Evolutionary conservation across 2,888 invertebrate genomes (phyloP), one percentile per base, ranked within the genome.

Genomic region (Meandrusa payeni): DNA sequence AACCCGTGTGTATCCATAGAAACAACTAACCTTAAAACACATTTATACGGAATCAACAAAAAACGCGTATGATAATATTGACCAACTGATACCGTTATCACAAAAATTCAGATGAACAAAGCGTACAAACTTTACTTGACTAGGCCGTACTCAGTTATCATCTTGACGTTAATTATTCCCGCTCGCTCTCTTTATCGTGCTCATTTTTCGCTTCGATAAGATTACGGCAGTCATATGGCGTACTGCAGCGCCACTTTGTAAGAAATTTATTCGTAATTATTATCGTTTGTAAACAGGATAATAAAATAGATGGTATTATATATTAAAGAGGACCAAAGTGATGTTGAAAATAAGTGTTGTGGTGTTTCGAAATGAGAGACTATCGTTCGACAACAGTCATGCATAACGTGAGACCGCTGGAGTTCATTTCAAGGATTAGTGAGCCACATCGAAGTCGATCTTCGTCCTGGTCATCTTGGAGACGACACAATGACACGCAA

Each of bases 141-240:
- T 68, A 62, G 57, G 59, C 55, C 66, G 64, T 67, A 51, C 64
- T 61, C 55, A 69, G 59, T 76, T 82, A 82, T 77, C 76, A 69
- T 55, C 52, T 55, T 54, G 61, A 55, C 65, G 77, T 67, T 85
- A 82, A 82, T 82, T 83, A 78, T 73, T 68, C 60, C 64, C 67
- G 75, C 61, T 70, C 65, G 69, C 70, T 69, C 70, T 66, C 74
- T 70, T 82, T 83, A 81, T 81, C 81, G 69, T 62, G 59, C 68
- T 57, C 64, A 68, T 75, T 79, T 73, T 75, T 72, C 66, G 54
- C 46, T 46, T 57, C 59, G 85, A 85, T 85, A 82, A 85, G 83
- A 82, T 83, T 75, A 77, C 51, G 65, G 50, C 64, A 65, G 80
- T 85, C 82, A 82, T 83, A 81, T 74, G 83, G 74, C 61, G 62